Conservation (phyloP, 2,113 vertebrate genomes). For the Apteryx owenii region DNA sequence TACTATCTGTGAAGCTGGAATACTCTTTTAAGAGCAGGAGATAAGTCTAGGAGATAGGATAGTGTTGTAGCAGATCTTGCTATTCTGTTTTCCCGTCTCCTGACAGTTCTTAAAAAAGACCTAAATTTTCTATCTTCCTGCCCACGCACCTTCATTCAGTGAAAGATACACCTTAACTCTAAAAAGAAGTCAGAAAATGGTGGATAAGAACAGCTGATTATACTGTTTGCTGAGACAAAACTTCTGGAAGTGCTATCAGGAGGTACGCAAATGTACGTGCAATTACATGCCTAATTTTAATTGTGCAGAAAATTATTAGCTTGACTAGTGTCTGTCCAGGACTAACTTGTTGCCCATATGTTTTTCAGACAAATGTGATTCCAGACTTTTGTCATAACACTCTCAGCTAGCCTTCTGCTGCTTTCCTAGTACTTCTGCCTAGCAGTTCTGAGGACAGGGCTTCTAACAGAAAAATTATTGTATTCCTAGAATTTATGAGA, state of each 20-base stretch:
- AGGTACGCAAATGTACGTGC: neutral
- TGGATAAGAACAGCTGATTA: neutral
- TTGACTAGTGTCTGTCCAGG: neutral
- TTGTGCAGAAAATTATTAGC: neutral
- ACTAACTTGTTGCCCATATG: neutral
- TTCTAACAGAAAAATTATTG: neutral
- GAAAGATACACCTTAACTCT: neutral
- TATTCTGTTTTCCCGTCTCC: neutral
- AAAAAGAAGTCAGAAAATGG: neutral
- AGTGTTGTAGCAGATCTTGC: neutral
- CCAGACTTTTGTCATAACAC: neutral
- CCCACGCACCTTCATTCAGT: neutral
- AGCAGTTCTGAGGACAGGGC: neutral
- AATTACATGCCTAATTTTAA: neutral
- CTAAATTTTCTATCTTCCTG: neutral
- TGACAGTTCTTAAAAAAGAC: neutral
- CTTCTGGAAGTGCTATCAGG: neutral
- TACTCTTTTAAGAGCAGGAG: neutral
- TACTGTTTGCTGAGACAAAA: neutral
- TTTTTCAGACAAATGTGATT: neutral
- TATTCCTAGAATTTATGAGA: neutral
- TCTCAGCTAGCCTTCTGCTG: neutral
- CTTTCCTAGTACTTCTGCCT: neutral
- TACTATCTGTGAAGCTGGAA: neutral
- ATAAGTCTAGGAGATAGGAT: neutral